Conservation (phyloP, 1,140 invertebrate species). For the Cotesia glomerata region DNA sequence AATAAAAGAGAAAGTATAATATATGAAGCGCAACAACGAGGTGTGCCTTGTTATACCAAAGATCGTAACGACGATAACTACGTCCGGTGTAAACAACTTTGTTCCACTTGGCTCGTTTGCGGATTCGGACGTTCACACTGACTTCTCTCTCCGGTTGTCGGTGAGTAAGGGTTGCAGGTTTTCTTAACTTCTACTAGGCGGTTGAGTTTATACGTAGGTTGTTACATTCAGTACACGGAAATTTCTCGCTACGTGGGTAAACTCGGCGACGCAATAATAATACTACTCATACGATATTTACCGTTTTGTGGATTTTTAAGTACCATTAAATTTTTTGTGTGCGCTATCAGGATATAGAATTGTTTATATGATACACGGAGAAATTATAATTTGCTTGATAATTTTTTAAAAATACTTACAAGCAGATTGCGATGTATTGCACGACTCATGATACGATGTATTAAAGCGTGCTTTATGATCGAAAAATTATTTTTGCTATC, state of each 20-base stretch:
- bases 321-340: too few relatives aligned
- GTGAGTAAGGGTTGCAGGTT: too few relatives aligned
- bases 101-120: constrained; percentile 5
- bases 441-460: too few relatives aligned
- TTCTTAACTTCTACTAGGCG: not conserved
- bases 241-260: constrained; percentile 20
- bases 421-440: too few relatives aligned
- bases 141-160: constrained; percentile 1
- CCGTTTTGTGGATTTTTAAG: not conserved
- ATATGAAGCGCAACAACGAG: not conserved
- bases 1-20: not conserved
- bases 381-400: too few relatives aligned
- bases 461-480: too few relatives aligned
- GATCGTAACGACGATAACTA: constrained; percentile 19
- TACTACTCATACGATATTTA: constrained; percentile 5
- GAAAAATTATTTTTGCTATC: too few relatives aligned
- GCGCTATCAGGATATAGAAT: too few relatives aligned
- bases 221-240: not conserved
- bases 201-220: not conserved
- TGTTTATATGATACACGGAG: too few relatives aligned
- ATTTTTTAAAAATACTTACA: too few relatives aligned
- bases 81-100: constrained; percentile 29
- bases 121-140: constrained; percentile 20
- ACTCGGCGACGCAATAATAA: constrained; percentile 14
- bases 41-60: constrained; percentile 5